Evolutionary conservation across 2,888 invertebrate species (phyloP), one percentile per base, ranked within the genome.

Genomic region (Pemphredon lugubris): DNA sequence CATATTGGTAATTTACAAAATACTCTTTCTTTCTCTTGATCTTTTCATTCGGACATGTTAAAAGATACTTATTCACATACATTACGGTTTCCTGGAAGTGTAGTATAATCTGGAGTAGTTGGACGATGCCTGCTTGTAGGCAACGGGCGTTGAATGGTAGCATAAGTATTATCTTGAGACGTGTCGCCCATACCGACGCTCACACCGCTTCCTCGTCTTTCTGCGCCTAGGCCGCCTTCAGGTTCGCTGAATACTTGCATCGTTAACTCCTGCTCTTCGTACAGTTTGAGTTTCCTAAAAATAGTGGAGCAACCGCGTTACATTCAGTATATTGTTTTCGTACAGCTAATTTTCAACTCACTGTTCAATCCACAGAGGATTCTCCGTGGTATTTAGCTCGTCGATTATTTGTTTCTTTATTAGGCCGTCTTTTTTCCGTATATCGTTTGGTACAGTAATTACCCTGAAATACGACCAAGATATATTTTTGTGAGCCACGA

Each of bases 351-450:
- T 4, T 20, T 47, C n/a, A 53, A 91, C 93, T 91, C 89, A 94
- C 94, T 96, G 96, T 91, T 97, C 97, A 84, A 97, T 94, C 97
- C 97, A 97, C 11, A 97, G 90, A 0, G 97, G 97, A 91, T 97
- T 97, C 89, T 97, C 97, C 0, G 97, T 97, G 0, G 96, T 96
- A 83, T 96, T 96, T 48, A 96, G 90, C 85, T 96, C 96, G 80
- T 96, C 96, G 32, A 96, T 93, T 53, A 96, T 95, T 73, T 95
- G 94, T 71, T 96, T 94, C 61, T 96, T 94, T 20, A 96, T 96
- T 11, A 96, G 90, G 45, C 96, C 95, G 87, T 96, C 96, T 59
- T 96, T 96, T 69, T 95, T 94, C 71, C 95, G 94, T 79, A 95
- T 94, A 81, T 96, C 94, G 55, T 94, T 94, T n/a, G 95, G 94